Percentiles rank a stretch among this genome's conserved stretches.
Evolutionary conservation across 1,140 invertebrate species (phyloP).

Genomic region (Drosophila sechellia): DNA sequence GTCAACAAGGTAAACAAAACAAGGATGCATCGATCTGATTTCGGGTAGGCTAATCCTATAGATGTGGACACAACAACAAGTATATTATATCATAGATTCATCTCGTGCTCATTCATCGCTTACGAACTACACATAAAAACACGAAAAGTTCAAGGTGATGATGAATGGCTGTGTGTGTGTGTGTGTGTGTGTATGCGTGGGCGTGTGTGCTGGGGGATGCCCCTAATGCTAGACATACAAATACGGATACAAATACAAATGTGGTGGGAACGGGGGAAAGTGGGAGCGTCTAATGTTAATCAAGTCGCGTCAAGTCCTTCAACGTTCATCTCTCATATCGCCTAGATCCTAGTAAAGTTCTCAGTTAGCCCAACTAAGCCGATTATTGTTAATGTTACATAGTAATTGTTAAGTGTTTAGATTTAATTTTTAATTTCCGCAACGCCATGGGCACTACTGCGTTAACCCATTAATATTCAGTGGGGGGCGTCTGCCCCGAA

Average conservation of each 20-base stretch:
- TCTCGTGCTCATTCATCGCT: constrained; percentile 19
- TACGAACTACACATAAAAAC: constrained; percentile 53
- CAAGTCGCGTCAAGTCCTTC: constrained; percentile 51
- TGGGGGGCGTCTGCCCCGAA: constrained; percentile 22
- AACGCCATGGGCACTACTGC: constrained; percentile 17
- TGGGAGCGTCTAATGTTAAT: constrained; percentile 41
- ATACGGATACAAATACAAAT: constrained; percentile 33
- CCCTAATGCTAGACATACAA: constrained; percentile 46
- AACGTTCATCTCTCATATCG: constrained; percentile 43
- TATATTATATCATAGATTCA: constrained; percentile 29
- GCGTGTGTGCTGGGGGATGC: constrained; percentile 15
- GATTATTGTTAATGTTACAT: constrained; percentile 51
- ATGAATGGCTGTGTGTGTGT: constrained; percentile 9
- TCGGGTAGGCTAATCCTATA: constrained; percentile 13
- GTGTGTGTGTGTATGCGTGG: constrained; percentile 1
- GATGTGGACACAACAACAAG: constrained; percentile 78
- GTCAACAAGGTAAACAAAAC: constrained; percentile 57
- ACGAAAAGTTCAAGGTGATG: constrained; percentile 33
- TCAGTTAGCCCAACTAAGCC: constrained; percentile 42
- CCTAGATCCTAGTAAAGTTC: constrained; percentile 42
- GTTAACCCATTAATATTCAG: constrained; percentile 40
- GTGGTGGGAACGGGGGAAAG: constrained; percentile 14
- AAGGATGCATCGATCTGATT: constrained; percentile 35
- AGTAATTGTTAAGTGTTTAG: constrained; percentile 38
- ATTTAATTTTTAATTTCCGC: constrained; percentile 13